A percentile compares a stretch with the other conserved stretches of the same genome.
Conservation (phyloP, 2,113 vertebrate genomes). For the Climacteris rufus region DNA sequence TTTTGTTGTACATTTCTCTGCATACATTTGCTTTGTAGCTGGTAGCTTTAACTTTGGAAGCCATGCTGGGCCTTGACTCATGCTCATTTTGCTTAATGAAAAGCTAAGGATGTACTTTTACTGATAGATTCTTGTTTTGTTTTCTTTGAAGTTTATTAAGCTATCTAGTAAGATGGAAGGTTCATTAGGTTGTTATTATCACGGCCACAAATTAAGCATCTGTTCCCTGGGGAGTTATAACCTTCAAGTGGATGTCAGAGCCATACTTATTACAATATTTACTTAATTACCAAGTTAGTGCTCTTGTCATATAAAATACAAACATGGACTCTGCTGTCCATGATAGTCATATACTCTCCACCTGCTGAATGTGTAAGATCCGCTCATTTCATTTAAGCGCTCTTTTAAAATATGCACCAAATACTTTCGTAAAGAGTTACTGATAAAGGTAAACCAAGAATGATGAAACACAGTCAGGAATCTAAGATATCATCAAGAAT, state of each 20-base stretch:
- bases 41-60: slow-evolving; percentile 84
- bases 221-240: slow-evolving; percentile 88
- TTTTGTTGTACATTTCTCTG: slow-evolving; percentile 99
- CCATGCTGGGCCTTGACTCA: slow-evolving; percentile 86
- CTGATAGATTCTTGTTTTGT: slow-evolving; percentile 82
- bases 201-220: slow-evolving; percentile 82
- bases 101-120: slow-evolving; percentile 86
- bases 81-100: slow-evolving; percentile 86
- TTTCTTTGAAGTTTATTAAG: slow-evolving; percentile 92
- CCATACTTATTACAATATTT: slow-evolving; percentile 90
- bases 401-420: neutral
- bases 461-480: neutral
- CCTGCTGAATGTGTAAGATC: neutral
- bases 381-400: neutral
- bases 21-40: slow-evolving; percentile 92
- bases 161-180: slow-evolving; percentile 80
- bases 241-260: slow-evolving; percentile 71
- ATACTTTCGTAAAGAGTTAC: neutral
- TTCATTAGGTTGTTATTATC: slow-evolving; percentile 93
- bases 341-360: neutral
- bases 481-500: neutral
- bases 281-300: slow-evolving; percentile 76
- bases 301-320: slow-evolving; percentile 60
- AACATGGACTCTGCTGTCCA: slow-evolving; percentile 21
- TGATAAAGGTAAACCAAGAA: neutral